phyloP scores from a whole-genome alignment of 30 jellyfish, hydroid and myxozoan genomes.

The Catostylus mosaicus region DNA sequence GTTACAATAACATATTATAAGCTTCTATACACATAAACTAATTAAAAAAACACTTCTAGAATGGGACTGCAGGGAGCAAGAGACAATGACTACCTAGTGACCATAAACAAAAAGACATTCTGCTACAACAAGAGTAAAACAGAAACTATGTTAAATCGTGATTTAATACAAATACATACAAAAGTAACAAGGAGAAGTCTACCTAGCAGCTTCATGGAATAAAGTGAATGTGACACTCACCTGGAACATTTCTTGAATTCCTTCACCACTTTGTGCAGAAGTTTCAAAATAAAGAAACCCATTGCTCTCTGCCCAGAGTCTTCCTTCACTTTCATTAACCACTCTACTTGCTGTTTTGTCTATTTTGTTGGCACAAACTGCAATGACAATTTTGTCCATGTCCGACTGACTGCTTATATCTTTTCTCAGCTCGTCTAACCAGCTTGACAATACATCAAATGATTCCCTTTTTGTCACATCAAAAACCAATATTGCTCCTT shows the following conservation, averaged over 20 bases:
- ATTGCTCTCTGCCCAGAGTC: constrained; percentile 84
- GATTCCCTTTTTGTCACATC: constrained; percentile 77
- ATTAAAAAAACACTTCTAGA: too few species aligned
- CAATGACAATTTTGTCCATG: constrained; percentile 59
- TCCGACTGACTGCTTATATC: constrained; percentile 56
- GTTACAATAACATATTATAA: too few species aligned
- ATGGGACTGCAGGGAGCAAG: too few species aligned
- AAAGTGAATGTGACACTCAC: constrained; percentile 6
- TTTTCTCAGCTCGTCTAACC: constrained; percentile 79
- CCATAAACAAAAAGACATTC: too few species aligned
- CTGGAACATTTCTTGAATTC: constrained; percentile 76
- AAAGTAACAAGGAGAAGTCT: too few species aligned
- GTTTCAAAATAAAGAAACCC: constrained; percentile 83
- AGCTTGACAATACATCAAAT: constrained; percentile 63
- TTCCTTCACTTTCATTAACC: constrained; percentile 75
- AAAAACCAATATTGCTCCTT: constrained; percentile 80
- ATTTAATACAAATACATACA: too few species aligned
- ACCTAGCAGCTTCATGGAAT: too few species aligned
- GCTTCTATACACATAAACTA: too few species aligned
- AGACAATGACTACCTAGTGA: too few species aligned
- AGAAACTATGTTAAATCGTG: too few species aligned
- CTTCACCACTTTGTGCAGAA: constrained; percentile 90
- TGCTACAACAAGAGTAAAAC: too few species aligned
- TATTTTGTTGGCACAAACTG: constrained; percentile 80
- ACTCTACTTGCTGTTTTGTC: constrained; percentile 32